Conservation (phyloP, 2,797 vertebrate species). For the Chelmon rostratus region DNA sequence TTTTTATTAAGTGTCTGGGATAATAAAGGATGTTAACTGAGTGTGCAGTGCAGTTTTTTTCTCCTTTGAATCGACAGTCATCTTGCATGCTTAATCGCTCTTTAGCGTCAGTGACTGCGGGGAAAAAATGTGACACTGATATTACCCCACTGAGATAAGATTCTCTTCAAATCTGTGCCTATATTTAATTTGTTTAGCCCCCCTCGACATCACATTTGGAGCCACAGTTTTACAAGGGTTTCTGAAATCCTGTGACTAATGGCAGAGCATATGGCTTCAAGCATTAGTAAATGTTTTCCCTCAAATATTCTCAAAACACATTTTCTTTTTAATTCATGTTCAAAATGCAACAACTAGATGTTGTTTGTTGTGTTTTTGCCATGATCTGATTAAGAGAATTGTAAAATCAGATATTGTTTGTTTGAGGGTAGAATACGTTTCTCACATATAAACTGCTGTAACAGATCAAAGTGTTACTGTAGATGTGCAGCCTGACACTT, state of each 20-base stretch:
- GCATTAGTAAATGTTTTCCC: constrained; percentile 20
- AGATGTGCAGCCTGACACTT: constrained; percentile 18
- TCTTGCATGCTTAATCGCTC: constrained; percentile 70
- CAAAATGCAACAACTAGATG: constrained; percentile 5
- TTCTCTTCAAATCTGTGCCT: constrained; percentile 66
- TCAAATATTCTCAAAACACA: constrained; percentile 19
- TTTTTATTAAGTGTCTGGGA: constrained; percentile 52
- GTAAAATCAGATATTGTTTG: neutral
- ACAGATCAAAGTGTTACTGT: constrained; percentile 14
- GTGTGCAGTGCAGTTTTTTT: constrained; percentile 36
- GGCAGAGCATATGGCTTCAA: constrained; percentile 44
- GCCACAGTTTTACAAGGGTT: constrained; percentile 37
- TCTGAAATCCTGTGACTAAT: constrained; percentile 55
- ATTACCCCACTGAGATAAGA: constrained; percentile 71
- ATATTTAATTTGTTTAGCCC: constrained; percentile 66
- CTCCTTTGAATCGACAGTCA: constrained; percentile 59
- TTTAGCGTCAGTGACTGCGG: constrained; percentile 65
- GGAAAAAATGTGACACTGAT: constrained; percentile 69
- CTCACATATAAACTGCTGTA: neutral
- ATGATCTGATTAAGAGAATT: constrained; percentile 4
- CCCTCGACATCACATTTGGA: constrained; percentile 41
- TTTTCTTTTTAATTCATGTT: constrained; percentile 7
- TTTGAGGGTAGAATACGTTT: neutral
- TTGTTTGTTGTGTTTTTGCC: constrained; percentile 5
- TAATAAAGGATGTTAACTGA: constrained; percentile 60